Evolutionary conservation across 2,797 vertebrate species (phyloP).

Genomic region (Pseudochaenichthys georgianus): DNA sequence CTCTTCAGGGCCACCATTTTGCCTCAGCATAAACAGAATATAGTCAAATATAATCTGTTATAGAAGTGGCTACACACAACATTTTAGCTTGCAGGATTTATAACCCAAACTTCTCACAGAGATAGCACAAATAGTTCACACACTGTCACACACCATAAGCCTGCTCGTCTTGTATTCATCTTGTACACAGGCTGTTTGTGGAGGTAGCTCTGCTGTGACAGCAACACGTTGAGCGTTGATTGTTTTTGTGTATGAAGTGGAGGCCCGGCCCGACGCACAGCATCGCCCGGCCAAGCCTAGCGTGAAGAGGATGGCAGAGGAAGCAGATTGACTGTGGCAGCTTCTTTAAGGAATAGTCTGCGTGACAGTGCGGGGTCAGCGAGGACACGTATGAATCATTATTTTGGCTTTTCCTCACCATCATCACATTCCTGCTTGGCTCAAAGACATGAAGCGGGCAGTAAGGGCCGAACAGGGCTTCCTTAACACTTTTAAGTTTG

Average conservation of each 20-base stretch:
- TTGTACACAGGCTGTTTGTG: not conserved
- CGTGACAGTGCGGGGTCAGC: constrained; percentile 40
- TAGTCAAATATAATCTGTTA: not conserved
- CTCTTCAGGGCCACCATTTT: not conserved
- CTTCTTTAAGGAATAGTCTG: constrained; percentile 42
- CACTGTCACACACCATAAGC: constrained; percentile 1
- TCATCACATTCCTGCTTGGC: constrained; percentile 14
- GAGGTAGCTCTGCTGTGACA: constrained; percentile 23
- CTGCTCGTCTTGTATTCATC: not conserved
- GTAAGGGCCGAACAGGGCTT: not conserved
- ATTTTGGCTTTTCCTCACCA: constrained; percentile 35
- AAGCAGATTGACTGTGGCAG: constrained; percentile 52
- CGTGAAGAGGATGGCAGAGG: constrained; percentile 3
- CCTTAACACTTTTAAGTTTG: constrained; percentile 16
- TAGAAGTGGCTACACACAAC: not conserved
- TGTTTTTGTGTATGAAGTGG: constrained; percentile 25
- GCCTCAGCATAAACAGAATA: not conserved
- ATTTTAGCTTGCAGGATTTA: not conserved
- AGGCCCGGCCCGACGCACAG: not conserved
- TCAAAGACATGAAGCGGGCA: constrained; percentile 41
- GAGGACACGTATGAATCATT: constrained; percentile 42
- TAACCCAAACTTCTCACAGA: not conserved
- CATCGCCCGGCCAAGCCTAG: constrained; percentile 1
- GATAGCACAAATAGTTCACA: not conserved
- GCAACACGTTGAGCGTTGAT: constrained; percentile 6